A percentile compares a stretch with the other conserved stretches of the same genome.
Evolutionary conservation across 2,113 vertebrate genomes (phyloP).

Genomic region (Eurypyga helias): DNA sequence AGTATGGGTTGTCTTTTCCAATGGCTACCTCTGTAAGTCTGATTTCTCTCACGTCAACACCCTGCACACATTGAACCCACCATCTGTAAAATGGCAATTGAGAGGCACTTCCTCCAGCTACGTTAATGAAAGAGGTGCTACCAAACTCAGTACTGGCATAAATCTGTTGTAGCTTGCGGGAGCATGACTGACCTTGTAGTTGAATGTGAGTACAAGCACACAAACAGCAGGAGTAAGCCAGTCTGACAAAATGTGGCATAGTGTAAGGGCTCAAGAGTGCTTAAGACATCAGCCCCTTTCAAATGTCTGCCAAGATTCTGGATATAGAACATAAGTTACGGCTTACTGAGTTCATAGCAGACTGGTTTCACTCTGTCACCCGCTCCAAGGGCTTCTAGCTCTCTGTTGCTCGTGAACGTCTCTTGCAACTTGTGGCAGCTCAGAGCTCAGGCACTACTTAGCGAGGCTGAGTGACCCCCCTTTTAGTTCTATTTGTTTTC

Average conservation of each 20-base stretch:
- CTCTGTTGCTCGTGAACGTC: not conserved
- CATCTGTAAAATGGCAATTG: not conserved
- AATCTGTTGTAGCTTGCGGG: not conserved
- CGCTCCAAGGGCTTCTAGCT: fast-evolving
- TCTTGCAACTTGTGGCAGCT: not conserved
- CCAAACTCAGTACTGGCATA: not conserved
- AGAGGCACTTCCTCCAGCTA: not conserved
- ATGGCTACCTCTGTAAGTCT: not conserved
- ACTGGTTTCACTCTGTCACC: not conserved
- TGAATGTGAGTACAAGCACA: not conserved
- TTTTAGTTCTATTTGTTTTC: not conserved
- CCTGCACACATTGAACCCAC: not conserved
- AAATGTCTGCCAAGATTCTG: not conserved
- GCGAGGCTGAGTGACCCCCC: not conserved
- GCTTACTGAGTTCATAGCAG: not conserved
- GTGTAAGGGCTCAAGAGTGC: not conserved
- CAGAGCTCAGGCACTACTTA: not conserved
- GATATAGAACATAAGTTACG: not conserved
- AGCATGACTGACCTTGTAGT: not conserved
- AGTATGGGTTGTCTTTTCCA: not conserved
- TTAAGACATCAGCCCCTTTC: not conserved
- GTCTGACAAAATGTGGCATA: not conserved
- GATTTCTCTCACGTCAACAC: not conserved
- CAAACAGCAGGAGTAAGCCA: not conserved
- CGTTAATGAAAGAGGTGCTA: not conserved